Conservation (phyloP, 2,113 vertebrate genomes). For the Pseudorasbora parva region DNA sequence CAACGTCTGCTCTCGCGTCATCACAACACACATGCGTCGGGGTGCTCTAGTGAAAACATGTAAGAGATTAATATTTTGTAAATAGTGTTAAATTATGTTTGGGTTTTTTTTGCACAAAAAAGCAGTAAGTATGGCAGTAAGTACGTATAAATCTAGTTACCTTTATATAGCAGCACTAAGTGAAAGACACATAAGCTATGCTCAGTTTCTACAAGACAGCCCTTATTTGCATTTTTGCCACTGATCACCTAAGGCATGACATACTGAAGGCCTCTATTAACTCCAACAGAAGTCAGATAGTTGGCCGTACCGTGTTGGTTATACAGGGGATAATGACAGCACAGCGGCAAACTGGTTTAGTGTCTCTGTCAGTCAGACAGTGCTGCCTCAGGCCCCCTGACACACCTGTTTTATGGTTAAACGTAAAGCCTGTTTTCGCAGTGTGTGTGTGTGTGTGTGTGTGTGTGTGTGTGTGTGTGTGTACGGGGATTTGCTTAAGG, state of each 20-base stretch:
- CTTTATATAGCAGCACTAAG: background rate
- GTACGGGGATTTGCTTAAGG: slow-evolving; percentile 47
- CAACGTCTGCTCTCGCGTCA: no score
- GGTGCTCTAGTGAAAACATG: no score
- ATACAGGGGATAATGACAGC: slow-evolving; percentile 53
- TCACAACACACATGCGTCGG: no score
- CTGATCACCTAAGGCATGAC: slow-evolving; percentile 2
- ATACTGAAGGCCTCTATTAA: slow-evolving; percentile 2
- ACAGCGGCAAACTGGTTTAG: slow-evolving; percentile 57
- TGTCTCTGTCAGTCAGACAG: slow-evolving; percentile 50
- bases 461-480: slow-evolving; percentile 15
- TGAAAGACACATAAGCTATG: background rate
- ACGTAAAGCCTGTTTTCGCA: slow-evolving; percentile 52
- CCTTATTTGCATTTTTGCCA: background rate
- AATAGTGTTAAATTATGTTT: no score
- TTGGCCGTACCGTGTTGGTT: slow-evolving; percentile 33
- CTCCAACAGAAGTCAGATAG: background rate
- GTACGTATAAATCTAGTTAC: background rate
- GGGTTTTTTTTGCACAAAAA: no score
- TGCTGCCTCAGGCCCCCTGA: slow-evolving; percentile 55
- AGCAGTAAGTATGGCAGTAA: no score
- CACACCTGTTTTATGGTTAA: slow-evolving; percentile 60
- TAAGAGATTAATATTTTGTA: no score
- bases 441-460: slow-evolving; percentile 15
- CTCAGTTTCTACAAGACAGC: background rate